phyloP scores from a whole-genome alignment of 2,113 vertebrate species.

The Coptodon bakossiorum region DNA sequence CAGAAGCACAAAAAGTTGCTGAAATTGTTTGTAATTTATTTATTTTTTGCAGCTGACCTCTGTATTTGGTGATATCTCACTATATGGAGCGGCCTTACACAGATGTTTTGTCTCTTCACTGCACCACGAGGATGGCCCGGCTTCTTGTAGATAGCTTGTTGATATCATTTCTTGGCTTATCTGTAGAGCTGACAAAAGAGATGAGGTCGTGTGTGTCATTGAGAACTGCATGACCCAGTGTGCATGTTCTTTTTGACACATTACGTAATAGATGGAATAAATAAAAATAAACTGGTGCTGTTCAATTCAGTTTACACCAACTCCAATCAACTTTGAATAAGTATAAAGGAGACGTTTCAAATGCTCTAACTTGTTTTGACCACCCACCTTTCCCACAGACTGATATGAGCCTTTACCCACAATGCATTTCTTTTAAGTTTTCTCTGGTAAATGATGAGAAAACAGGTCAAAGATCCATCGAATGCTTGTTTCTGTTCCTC shows the following conservation, averaged over 20 bases:
- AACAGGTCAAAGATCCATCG: background rate
- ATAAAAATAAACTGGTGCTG: background rate
- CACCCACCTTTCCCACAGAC: background rate
- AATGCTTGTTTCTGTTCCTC: background rate
- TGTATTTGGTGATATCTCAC: background rate
- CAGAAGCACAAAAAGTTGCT: background rate
- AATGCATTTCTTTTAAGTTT: background rate
- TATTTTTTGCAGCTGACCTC: background rate
- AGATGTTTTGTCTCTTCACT: background rate
- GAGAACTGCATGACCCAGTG: background rate
- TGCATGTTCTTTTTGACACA: background rate
- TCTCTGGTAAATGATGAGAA: background rate
- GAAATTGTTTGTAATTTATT: background rate
- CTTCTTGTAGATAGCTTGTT: background rate
- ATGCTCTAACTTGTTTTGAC: background rate
- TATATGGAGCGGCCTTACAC: background rate
- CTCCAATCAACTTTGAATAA: background rate
- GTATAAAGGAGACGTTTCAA: background rate
- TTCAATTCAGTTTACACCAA: background rate
- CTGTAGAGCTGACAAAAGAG: background rate
- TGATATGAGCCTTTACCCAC: rapidly evolving
- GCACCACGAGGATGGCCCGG: rapidly evolving
- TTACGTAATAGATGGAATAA: background rate
- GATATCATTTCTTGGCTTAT: background rate
- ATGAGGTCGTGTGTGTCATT: rapidly evolving